Conservation (phyloP, 2,797 vertebrate species). For the Pseudotriccus pelzelni region DNA sequence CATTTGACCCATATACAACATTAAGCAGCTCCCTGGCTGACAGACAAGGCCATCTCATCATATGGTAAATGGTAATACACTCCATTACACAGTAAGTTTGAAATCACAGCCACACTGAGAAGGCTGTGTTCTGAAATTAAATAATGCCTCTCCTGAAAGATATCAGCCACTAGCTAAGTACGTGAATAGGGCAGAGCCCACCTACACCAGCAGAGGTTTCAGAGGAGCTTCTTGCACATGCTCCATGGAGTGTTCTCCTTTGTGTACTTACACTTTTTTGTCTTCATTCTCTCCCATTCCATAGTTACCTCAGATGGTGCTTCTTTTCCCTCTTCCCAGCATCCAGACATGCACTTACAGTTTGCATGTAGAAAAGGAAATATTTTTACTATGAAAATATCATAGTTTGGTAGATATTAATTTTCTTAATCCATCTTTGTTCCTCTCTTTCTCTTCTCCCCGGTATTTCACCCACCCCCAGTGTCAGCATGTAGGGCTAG, state of each 20-base stretch:
- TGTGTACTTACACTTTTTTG: background rate
- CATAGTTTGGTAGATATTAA: background rate
- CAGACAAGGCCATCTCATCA: conserved; percentile 72
- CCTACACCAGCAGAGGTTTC: background rate
- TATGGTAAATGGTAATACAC: conserved; percentile 74
- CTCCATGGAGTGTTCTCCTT: background rate
- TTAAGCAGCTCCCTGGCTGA: conserved; percentile 72
- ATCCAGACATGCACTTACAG: background rate
- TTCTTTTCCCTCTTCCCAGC: background rate
- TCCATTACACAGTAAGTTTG: conserved; percentile 76
- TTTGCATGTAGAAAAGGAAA: background rate
- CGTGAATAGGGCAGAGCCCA: background rate
- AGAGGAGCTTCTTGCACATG: background rate
- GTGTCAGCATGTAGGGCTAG: background rate
- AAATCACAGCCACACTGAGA: conserved; percentile 70
- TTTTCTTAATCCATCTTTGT: background rate
- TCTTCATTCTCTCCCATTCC: background rate
- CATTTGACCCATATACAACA: conserved; percentile 75
- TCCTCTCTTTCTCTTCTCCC: background rate
- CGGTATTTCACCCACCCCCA: background rate
- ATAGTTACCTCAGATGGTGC: background rate
- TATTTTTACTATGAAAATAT: background rate
- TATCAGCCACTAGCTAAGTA: conserved; percentile 29
- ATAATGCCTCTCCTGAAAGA: conserved; percentile 55
- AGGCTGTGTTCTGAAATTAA: conserved; percentile 56